A percentile compares a stretch with the other conserved stretches of the same genome.
phyloP scores from a whole-genome alignment of 2,113 vertebrate genomes.

The Garra rufa region DNA sequence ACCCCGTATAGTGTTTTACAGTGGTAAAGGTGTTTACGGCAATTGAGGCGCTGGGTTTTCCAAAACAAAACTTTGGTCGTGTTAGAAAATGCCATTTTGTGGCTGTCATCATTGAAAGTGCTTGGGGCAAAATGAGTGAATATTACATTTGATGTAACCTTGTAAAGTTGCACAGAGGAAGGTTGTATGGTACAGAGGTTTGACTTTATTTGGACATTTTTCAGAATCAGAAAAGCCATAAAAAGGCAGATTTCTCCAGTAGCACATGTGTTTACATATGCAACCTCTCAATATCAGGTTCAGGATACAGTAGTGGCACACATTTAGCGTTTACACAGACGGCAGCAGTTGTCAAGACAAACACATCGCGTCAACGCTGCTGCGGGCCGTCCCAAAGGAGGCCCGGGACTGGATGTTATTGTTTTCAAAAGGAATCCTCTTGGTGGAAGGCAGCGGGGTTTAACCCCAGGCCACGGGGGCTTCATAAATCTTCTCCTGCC shows the following conservation, averaged over 20 bases:
- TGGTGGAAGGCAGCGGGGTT: constrained; percentile 78
- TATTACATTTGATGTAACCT: neutral
- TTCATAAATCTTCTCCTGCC: constrained; percentile 90
- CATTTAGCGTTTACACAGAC: constrained; percentile 62
- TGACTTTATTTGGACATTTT: neutral
- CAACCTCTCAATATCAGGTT: neutral
- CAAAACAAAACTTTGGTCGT: constrained; percentile 13
- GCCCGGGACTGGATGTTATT: constrained; percentile 85
- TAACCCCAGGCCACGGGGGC: constrained; percentile 80
- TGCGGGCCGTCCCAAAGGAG: constrained; percentile 76
- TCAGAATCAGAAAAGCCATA: neutral
- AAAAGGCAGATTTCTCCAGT: neutral
- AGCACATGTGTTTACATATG: neutral
- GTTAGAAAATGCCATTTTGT: constrained; percentile 2
- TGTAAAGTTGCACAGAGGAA: neutral
- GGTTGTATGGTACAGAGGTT: neutral
- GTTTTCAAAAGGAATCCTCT: constrained; percentile 87
- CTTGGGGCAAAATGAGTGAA: neutral
- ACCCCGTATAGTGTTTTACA: constrained; percentile 2
- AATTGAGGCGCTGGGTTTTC: neutral
- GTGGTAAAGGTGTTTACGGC: constrained; percentile 6
- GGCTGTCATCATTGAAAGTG: neutral
- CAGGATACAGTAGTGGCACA: constrained; percentile 15
- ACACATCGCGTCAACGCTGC: constrained; percentile 78
- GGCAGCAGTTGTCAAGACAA: constrained; percentile 81